These are phyloP conservation scores for Oscheius sp. DNA, from an alignment of 2,888 invertebrate genomes.

Conservation along the genomic window DNA sequence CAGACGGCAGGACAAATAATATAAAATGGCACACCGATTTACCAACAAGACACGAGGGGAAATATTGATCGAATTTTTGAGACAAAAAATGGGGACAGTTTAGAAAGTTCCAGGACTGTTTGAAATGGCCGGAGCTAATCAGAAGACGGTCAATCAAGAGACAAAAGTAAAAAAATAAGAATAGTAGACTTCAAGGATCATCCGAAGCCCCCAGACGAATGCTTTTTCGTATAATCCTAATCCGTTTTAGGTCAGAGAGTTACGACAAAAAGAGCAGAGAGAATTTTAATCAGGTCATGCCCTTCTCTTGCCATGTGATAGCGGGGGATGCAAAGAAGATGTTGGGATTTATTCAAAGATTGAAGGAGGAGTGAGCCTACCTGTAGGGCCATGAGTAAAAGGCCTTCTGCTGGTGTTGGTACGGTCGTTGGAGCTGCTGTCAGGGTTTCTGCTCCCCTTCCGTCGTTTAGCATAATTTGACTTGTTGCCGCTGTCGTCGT, in stretches of 20 bases:
- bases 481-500: neutral
- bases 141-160: too few relatives aligned
- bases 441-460: slow-evolving; percentile 15
- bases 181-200: too few relatives aligned
- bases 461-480: slow-evolving; percentile 30
- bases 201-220: too few relatives aligned
- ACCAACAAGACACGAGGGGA: slow-evolving; percentile 4
- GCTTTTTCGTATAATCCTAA: too few relatives aligned
- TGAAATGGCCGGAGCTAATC: too few relatives aligned
- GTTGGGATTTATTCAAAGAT: too few relatives aligned
- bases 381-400: slow-evolving; percentile 36
- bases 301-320: too few relatives aligned
- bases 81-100: neutral
- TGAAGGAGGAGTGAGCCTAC: neutral
- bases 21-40: slow-evolving; percentile 25
- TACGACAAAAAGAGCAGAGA: too few relatives aligned
- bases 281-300: too few relatives aligned
- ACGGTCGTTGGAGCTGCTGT: slow-evolving; percentile 11
- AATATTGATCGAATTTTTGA: neutral
- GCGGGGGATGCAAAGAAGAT: too few relatives aligned
- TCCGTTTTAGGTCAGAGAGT: too few relatives aligned
- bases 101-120: neutral
- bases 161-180: too few relatives aligned
- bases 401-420: slow-evolving; percentile 22
- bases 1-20: slow-evolving; percentile 28